These are phyloP conservation scores for Pachypanchax playfairii DNA, from an alignment of 2,113 vertebrate species.

Conservation along the genomic window DNA sequence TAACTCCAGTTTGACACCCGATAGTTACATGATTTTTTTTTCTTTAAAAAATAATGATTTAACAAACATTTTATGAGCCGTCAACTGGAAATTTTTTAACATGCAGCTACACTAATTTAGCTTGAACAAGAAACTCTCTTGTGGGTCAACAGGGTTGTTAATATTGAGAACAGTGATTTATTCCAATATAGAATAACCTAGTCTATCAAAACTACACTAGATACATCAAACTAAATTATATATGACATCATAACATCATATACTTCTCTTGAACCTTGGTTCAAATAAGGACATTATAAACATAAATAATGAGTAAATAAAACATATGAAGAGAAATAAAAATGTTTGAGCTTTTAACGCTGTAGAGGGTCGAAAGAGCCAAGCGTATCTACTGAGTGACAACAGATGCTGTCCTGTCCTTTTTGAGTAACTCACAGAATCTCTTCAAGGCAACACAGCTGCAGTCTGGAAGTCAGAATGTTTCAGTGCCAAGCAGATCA, in stretches of 20 bases:
- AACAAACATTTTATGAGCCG: too few relatives aligned
- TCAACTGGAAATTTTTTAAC: too few relatives aligned
- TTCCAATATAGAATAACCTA: too few relatives aligned
- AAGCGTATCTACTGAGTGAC: background rate
- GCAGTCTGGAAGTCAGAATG: background rate
- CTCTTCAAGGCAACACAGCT: conserved; percentile 4
- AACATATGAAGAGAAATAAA: conserved; percentile 1
- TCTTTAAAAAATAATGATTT: background rate
- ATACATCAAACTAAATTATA: too few relatives aligned
- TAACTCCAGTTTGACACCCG: too few relatives aligned
- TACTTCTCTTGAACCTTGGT: too few relatives aligned
- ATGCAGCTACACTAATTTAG: too few relatives aligned
- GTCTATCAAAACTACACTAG: too few relatives aligned
- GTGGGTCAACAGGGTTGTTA: too few relatives aligned
- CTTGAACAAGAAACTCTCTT: too few relatives aligned
- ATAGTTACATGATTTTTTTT: background rate
- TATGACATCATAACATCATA: too few relatives aligned
- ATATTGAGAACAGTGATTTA: too few relatives aligned
- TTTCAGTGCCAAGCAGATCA: conserved; percentile 27
- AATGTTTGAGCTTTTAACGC: conserved; percentile 11
- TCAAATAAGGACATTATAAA: conserved; percentile 39
- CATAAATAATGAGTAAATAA: conserved; percentile 21
- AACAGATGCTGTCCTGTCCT: conserved; percentile 1
- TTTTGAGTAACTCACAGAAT: conserved; percentile 1
- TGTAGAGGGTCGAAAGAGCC: background rate